A percentile compares a stretch with the other conserved stretches of the same genome.
Conservation (phyloP, 2,113 vertebrate species). For the Oncorhynchus kisutch region DNA sequence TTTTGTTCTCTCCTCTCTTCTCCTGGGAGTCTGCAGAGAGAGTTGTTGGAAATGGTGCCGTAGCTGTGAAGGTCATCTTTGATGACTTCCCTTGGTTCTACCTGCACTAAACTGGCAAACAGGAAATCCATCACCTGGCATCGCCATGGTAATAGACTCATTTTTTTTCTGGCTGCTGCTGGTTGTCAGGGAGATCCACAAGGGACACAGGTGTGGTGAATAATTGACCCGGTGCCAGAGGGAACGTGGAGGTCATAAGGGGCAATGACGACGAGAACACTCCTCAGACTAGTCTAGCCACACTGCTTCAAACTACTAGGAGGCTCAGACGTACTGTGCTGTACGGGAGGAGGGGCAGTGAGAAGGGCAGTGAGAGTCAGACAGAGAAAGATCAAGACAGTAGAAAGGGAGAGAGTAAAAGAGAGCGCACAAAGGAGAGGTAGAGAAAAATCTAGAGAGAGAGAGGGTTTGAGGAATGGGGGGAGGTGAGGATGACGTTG, state of each 20-base stretch:
- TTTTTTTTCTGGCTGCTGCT: constrained; percentile 59
- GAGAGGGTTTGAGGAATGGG: neutral
- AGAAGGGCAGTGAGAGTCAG: constrained; percentile 6
- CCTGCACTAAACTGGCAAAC: constrained; percentile 61
- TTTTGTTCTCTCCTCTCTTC: constrained; percentile 35
- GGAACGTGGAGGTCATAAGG: constrained; percentile 54
- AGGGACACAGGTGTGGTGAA: constrained; percentile 77
- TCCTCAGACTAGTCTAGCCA: constrained; percentile 31
- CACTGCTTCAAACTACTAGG: constrained; percentile 29
- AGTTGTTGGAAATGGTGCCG: constrained; percentile 47
- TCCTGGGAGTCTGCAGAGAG: constrained; percentile 61
- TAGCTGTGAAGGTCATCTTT: constrained; percentile 72
- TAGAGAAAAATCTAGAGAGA: neutral
- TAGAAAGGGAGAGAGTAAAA: constrained; percentile 7
- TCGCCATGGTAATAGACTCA: constrained; percentile 69
- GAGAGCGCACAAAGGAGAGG: neutral
- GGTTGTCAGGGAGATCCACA: constrained; percentile 65
- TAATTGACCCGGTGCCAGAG: constrained; percentile 77
- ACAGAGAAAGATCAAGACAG: neutral
- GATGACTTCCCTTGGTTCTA: constrained; percentile 61
- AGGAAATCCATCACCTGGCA: constrained; percentile 77
- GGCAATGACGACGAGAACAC: constrained; percentile 72
- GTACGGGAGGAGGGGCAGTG: constrained; percentile 9
- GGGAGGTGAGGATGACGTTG: neutral
- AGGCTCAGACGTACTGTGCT: constrained; percentile 26